These are phyloP conservation scores for Pempheris klunzingeri DNA, from an alignment of 2,797 vertebrate genomes.

Conservation along the genomic window DNA sequence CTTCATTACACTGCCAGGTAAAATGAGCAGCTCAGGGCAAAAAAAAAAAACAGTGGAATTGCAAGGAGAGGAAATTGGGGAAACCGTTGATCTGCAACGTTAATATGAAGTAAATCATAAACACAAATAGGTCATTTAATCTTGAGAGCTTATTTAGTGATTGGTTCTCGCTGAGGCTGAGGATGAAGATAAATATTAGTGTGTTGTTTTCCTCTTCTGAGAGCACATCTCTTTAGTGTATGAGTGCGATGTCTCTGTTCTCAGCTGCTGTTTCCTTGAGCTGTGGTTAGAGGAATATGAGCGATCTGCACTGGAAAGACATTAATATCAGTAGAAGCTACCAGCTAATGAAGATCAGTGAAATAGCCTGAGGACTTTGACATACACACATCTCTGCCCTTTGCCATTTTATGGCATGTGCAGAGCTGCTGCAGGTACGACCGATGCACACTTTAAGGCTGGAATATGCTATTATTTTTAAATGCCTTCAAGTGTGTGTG, in stretches of 20 bases:
- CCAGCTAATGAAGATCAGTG: constrained; percentile 66
- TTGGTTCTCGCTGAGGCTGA: constrained; percentile 49
- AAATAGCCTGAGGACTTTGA: constrained; percentile 75
- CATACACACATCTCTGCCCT: constrained; percentile 55
- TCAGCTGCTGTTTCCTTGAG: constrained; percentile 58
- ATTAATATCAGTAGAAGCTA: constrained; percentile 14
- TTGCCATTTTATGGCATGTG: constrained; percentile 40
- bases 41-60: constrained; percentile 68
- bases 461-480: constrained; percentile 61
- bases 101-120: constrained; percentile 88
- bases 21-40: constrained; percentile 86
- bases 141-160: constrained; percentile 66
- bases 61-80: constrained; percentile 84
- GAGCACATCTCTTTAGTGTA: constrained; percentile 3
- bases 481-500: constrained; percentile 50
- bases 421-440: constrained; percentile 40
- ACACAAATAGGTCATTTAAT: constrained; percentile 89
- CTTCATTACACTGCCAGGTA: constrained; percentile 59
- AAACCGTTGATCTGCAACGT: constrained; percentile 89
- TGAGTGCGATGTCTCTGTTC: constrained; percentile 56
- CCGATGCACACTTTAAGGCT: constrained; percentile 19
- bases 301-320: neutral
- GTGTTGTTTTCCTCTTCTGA: constrained; percentile 53
- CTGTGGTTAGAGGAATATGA: constrained; percentile 42
- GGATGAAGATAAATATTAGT: constrained; percentile 58